Evolutionary conservation across 2,113 vertebrate genomes (phyloP), one percentile per base, ranked within the genome.

Genomic region (Sardina pilchardus): DNA sequence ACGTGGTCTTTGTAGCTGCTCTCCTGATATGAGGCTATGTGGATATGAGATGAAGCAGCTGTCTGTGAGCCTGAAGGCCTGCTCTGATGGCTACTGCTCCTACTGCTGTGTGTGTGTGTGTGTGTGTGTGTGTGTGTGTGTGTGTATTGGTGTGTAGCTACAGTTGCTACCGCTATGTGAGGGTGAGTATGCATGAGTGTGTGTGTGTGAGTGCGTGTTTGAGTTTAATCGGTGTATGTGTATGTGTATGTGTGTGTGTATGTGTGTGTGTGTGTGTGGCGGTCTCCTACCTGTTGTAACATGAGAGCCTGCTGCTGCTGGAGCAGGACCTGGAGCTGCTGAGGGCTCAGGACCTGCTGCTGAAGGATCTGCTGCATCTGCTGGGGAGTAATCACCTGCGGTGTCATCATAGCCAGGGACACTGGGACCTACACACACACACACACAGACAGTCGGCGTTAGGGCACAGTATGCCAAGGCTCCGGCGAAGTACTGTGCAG

Each of bases 381-480:
- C 95, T 99, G 98, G 92, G 98, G 97, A 95, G 98, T 99, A 96
- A 99, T 99, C 94, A 99, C 98, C 96, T 99, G 98, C 93, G 98
- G 98, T 95, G 98, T 99, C 98, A 99, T 99, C 98, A 99, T 99
- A 99, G 98, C 98, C 97, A 99, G 97, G 95, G 98, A 99, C 91
- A 98, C 97, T 94, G 98, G 97, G 91, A 99, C 97, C 98, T 99
- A 88, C 84, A 88, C 39, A 71, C 89, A 88, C 90, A 88, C 48
- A 90, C 63, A 90, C 50, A 89, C 14, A 89, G 9, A 82, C 34
- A 44, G n/a, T 1, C 6, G n/a, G 63, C 24, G 63, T 71, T 71
- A 71, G 63, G 26, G 0, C 3, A 14, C 63, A 34, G 59, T 16
- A 71, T 71, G 26, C 9, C 6, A 24, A n/a, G 24, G n/a, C 24